A percentile compares a stretch with the other conserved stretches of the same genome.
Conservation (phyloP, 2,113 vertebrate species). For the Platichthys stellatus region DNA sequence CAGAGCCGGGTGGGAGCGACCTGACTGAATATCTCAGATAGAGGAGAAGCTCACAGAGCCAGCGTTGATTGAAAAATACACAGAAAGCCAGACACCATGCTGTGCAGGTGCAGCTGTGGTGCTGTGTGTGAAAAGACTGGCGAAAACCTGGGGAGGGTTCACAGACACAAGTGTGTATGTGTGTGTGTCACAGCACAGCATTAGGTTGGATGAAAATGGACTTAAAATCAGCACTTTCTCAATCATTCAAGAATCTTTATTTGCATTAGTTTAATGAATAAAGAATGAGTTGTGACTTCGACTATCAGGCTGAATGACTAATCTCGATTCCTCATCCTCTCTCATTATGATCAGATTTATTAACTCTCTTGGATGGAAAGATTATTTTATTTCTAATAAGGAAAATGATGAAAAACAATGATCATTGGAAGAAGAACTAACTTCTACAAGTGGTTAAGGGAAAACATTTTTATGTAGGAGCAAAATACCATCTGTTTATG, state of each 20-base stretch:
- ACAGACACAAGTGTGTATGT: conserved; percentile 44
- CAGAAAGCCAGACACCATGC: conserved; percentile 30
- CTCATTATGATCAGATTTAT: background rate
- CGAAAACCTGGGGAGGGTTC: conserved; percentile 37
- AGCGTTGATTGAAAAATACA: conserved; percentile 67
- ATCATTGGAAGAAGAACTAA: background rate
- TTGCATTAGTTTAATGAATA: conserved; percentile 15
- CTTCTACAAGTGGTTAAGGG: background rate
- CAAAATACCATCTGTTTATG: background rate
- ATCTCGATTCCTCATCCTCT: background rate
- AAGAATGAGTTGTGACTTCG: conserved; percentile 7
- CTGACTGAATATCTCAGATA: conserved; percentile 54
- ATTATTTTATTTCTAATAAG: background rate
- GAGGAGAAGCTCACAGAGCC: conserved; percentile 48
- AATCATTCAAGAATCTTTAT: background rate
- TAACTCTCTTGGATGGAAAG: background rate
- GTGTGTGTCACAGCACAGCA: background rate
- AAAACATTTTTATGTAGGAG: background rate
- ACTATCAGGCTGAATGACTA: conserved; percentile 6
- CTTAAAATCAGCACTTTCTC: background rate
- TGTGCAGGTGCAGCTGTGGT: conserved; percentile 56
- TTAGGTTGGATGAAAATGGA: background rate
- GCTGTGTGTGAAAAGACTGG: conserved; percentile 51
- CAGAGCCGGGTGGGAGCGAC: conserved; percentile 38
- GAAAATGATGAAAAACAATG: background rate